Base-by-base conservation (phyloP, 2,797 vertebrate genomes). In the Yasuhikotakia modesta region DNA sequence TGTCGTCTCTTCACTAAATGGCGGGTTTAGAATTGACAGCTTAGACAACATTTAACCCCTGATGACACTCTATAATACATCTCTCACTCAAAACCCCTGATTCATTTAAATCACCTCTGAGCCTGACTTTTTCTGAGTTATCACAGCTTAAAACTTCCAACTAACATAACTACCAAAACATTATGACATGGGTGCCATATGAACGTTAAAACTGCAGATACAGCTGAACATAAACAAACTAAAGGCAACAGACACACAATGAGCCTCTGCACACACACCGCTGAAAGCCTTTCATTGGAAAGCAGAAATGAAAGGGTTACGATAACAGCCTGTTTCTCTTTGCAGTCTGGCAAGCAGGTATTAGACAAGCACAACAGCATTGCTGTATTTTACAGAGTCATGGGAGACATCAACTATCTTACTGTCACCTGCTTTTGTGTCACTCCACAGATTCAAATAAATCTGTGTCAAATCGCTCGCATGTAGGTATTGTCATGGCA, bases 391-490 rank as follows among this genome's bases (percentile, higher is more conserved):
- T 57, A 4, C 53, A 69, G 16, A n/a, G 43, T 50, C 43, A 77
- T 5, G 65, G n/a, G 43, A 60, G 43, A 69, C 61, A 21, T 46
- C 53, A 3, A 43, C 48, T n/a, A n/a, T n/a, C n/a, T n/a, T n/a
- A n/a, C n/a, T n/a, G n/a, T n/a, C n/a, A 30, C 6, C 1, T 32
- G 46, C 74, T 77, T 75, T 58, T 76, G 60, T 66, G 65, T 57
- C 73, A n/a, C 64, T 65, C 55, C 6, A 5, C 32, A 45, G 30
- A 78, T 67, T 68, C 71, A 75, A 48, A 66, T 66, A 78, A 63
- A 82, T 77, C 73, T 57, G 50, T 63, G 67, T 79, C 70, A 76
- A 55, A 78, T n/a, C n/a, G n/a, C n/a, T 30, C 27, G 27, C 27
- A 27, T 4, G 27, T 27, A 27, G 27, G 27, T 27, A 27, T 27